Conservation (phyloP, 2,113 vertebrate species). For the Cyanistes caeruleus region DNA sequence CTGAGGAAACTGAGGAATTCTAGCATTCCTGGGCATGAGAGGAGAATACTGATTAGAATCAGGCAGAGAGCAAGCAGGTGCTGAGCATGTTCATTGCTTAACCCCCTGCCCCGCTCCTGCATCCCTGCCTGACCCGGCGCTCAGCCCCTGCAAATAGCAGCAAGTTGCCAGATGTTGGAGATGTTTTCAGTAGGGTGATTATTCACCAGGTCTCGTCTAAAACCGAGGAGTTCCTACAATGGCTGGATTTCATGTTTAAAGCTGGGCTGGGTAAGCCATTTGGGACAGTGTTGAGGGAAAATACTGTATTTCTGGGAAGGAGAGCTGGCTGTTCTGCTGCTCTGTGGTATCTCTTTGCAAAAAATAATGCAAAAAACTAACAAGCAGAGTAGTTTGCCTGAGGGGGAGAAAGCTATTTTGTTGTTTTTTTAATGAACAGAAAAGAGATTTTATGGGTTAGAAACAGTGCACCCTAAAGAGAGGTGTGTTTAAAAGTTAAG, state of each 20-base stretch:
- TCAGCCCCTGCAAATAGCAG: neutral
- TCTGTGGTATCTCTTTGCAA: neutral
- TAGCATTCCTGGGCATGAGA: slow-evolving; percentile 7
- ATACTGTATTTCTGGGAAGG: neutral
- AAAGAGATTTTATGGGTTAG: slow-evolving; percentile 25
- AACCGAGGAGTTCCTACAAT: neutral
- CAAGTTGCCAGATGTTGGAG: slow-evolving; percentile 49
- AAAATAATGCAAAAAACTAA: neutral
- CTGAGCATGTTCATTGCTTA: slow-evolving; percentile 56
- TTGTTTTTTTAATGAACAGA: neutral
- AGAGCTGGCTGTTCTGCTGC: neutral
- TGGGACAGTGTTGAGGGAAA: neutral
- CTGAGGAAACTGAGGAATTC: slow-evolving; percentile 8
- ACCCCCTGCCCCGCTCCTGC: slow-evolving; percentile 50
- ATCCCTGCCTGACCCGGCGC: neutral
- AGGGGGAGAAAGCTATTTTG: neutral
- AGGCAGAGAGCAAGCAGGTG: slow-evolving; percentile 40
- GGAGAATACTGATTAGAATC: slow-evolving; percentile 51
- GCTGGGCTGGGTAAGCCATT: neutral
- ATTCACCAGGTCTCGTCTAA: neutral
- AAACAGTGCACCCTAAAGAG: slow-evolving; percentile 6
- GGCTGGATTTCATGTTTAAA: neutral
- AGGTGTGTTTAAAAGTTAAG: slow-evolving; percentile 32
- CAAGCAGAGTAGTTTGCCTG: neutral
- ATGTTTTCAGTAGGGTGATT: neutral